Conservation (phyloP, 2,113 vertebrate genomes). For the Guaruba guarouba region DNA sequence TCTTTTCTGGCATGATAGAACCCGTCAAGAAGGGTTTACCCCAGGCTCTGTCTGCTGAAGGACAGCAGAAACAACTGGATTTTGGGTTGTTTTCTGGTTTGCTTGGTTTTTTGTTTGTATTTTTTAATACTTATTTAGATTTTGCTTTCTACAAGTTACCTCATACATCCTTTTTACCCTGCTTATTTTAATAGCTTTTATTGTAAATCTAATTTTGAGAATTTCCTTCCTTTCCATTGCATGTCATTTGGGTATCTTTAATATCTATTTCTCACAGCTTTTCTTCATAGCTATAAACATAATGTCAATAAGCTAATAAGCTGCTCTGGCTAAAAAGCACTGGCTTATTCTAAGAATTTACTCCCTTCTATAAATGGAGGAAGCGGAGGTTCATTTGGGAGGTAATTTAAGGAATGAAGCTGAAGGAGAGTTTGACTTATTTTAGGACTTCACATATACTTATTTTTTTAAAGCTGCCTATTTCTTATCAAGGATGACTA, state of each 20-base stretch:
- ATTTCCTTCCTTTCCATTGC: not conserved
- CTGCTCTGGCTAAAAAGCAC: not conserved
- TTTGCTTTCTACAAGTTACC: not conserved
- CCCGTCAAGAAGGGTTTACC: constrained; percentile 1
- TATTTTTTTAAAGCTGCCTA: not conserved
- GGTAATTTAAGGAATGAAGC: constrained; percentile 3
- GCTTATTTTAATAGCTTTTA: constrained; percentile 20
- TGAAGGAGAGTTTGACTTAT: not conserved
- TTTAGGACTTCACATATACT: not conserved
- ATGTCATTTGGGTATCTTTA: constrained; percentile 27
- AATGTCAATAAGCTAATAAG: constrained; percentile 33
- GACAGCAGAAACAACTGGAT: not conserved
- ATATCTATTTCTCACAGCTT: not conserved
- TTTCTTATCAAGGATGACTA: not conserved
- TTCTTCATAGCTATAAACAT: constrained; percentile 41
- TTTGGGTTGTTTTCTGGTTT: not conserved
- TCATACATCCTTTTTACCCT: not conserved
- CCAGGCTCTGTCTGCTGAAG: not conserved
- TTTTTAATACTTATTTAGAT: not conserved
- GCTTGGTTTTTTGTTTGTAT: not conserved
- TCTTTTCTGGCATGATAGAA: not conserved
- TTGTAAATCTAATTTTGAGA: constrained; percentile 7
- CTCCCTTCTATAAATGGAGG: not conserved
- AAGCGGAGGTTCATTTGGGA: not conserved
- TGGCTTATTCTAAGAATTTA: not conserved